Evolutionary conservation across 1,140 invertebrate species (phyloP).

Genomic region (Plodia interpunctella): DNA sequence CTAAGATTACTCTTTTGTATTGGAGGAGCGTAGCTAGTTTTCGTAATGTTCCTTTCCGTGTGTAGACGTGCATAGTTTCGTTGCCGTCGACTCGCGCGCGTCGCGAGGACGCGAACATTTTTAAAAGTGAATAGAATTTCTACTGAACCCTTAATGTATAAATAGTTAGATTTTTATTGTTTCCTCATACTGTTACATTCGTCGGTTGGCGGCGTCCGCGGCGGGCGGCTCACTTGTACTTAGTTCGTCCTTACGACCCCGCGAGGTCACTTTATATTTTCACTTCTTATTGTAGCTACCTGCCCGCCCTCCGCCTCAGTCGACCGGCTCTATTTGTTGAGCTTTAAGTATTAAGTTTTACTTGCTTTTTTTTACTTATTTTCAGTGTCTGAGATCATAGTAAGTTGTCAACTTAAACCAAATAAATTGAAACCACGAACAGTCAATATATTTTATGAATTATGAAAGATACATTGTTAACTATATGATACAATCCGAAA

Average conservation of each 20-base stretch:
- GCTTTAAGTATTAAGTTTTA: slow-evolving; percentile 23
- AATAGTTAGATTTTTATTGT: background rate
- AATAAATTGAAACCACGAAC: background rate
- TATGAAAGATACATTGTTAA: background rate
- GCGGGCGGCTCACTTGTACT: background rate
- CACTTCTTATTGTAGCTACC: background rate
- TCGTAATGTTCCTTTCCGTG: slow-evolving; percentile 53
- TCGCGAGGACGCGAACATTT: slow-evolving; percentile 2
- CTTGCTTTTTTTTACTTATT: slow-evolving; percentile 34
- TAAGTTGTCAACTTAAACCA: slow-evolving; percentile 56
- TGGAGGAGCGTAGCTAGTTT: slow-evolving; percentile 44
- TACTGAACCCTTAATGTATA: slow-evolving; percentile 1
- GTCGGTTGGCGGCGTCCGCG: background rate
- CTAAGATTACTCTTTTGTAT: slow-evolving; percentile 69
- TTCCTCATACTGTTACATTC: slow-evolving; percentile 1
- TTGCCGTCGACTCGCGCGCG: slow-evolving; percentile 15
- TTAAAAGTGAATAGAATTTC: slow-evolving; percentile 10
- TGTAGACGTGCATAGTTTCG: slow-evolving; percentile 39
- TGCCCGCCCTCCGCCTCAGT: background rate
- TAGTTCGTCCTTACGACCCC: slow-evolving; percentile 27
- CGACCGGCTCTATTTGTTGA: slow-evolving; percentile 3
- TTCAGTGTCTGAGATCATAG: slow-evolving; percentile 52
- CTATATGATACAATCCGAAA: background rate
- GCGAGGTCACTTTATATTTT: slow-evolving; percentile 19
- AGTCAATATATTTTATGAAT: background rate